Evolutionary conservation across 2,113 vertebrate genomes (phyloP).

Genomic region (Ptilonorhynchus violaceus): DNA sequence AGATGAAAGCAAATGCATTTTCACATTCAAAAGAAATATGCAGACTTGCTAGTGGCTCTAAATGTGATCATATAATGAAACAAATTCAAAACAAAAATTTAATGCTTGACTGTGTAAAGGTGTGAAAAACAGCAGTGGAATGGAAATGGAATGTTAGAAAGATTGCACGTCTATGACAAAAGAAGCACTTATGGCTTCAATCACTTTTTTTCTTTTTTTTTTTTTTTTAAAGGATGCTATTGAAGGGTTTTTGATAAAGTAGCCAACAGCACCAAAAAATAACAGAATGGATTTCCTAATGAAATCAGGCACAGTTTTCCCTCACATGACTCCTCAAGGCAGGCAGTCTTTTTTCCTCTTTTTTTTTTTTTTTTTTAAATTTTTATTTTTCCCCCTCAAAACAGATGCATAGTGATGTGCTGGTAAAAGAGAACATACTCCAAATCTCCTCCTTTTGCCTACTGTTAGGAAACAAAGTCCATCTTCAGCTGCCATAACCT

Average conservation of each 20-base stretch:
- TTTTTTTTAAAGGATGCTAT: constrained; percentile 81
- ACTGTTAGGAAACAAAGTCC: constrained; percentile 72
- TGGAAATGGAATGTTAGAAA: constrained; percentile 96
- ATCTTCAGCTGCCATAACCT: constrained; percentile 78
- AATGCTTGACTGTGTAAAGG: constrained; percentile 81
- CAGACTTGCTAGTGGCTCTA: constrained; percentile 94
- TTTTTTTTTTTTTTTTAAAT: background rate
- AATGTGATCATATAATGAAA: constrained; percentile 77
- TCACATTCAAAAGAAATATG: constrained; percentile 91
- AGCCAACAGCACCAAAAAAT: constrained; percentile 98
- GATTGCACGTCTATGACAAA: constrained; percentile 96
- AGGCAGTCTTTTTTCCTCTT: constrained; percentile 72
- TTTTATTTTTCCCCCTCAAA: constrained; percentile 48
- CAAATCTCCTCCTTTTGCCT: constrained; percentile 69
- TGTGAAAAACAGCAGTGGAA: constrained; percentile 74
- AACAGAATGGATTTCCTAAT: constrained; percentile 90
- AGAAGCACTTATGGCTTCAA: constrained; percentile 83
- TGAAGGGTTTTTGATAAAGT: constrained; percentile 90
- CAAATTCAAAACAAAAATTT: constrained; percentile 61
- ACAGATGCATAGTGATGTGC: constrained; percentile 85
- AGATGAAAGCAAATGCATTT: constrained; percentile 79
- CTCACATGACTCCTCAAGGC: constrained; percentile 78
- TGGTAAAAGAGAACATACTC: constrained; percentile 79
- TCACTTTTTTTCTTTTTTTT: constrained; percentile 35
- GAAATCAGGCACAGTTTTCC: constrained; percentile 95